Evolutionary conservation across 2,113 vertebrate species (phyloP).

Genomic region (Elgaria multicarinata): DNA sequence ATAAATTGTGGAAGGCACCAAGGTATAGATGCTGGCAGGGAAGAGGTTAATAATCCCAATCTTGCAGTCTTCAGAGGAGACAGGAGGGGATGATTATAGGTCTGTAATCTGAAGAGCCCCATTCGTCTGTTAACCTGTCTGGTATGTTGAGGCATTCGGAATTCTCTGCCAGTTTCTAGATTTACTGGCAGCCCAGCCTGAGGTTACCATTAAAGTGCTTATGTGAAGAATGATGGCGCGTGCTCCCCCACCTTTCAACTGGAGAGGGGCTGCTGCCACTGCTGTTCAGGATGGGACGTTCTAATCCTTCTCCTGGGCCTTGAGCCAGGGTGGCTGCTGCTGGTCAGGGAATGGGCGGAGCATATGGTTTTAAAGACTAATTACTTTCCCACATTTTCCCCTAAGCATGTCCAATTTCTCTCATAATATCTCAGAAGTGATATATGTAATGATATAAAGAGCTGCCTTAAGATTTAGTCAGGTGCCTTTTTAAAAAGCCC

Average conservation of each 20-base stretch:
- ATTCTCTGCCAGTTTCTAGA: slow-evolving; percentile 14
- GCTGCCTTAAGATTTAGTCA: background rate
- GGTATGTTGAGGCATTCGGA: background rate
- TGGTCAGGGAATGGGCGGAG: background rate
- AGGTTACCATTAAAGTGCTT: slow-evolving; percentile 2
- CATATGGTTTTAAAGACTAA: background rate
- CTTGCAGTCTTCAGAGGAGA: background rate
- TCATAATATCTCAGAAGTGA: background rate
- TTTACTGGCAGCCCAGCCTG: background rate
- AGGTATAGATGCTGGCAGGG: background rate
- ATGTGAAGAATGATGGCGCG: background rate
- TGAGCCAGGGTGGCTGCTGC: background rate
- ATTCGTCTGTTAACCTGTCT: background rate
- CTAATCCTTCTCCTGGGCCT: slow-evolving; percentile 7
- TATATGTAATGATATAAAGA: background rate
- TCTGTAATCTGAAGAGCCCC: background rate
- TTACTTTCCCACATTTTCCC: slow-evolving; percentile 15
- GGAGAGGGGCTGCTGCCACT: background rate
- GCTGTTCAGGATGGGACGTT: background rate
- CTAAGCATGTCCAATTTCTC: background rate
- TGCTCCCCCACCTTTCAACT: slow-evolving; percentile 5
- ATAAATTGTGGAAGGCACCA: background rate
- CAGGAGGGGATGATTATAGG: background rate
- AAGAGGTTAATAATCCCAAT: background rate
- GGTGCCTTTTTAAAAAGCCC: background rate